Evolutionary conservation across 2,113 vertebrate species (phyloP), one percentile per base, ranked within the genome.

Genomic region (Halichoerus grypus): DNA sequence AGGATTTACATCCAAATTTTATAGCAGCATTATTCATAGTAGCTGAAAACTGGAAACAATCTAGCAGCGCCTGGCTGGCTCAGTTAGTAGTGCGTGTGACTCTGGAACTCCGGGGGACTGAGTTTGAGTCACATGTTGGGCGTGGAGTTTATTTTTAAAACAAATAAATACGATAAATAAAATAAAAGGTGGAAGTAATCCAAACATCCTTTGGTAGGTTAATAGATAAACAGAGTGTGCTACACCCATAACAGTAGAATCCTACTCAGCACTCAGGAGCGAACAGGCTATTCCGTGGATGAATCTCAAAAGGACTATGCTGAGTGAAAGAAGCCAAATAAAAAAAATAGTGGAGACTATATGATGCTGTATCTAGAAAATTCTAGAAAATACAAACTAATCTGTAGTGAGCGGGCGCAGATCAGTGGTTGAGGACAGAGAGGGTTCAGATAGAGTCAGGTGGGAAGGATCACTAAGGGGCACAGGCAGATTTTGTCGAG

Each of bases 201-300:
- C 42, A n/a, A 7, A 63, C 33, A n/a, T 59, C 61, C 42, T 3
- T 71, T 18, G 33, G 0, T 21, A 51, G 82, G 14, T 61, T 87
- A 51, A 26, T 16, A 55, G 46, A 22, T 53, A 51, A 80, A 86
- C 22, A 76, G 36, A 67, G 24, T 16, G 4, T 42, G 53, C n/a
- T 21, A 14, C 14, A 19, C 53, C 2, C 16, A 3, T 36, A 22
- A 16, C 12, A 22, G 0, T 21, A 8, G 82, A 33, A 0, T 55
- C 55, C n/a, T 36, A 16, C 55, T 95, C 18, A 4, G 57, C 57
- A 31, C 6, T 61, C 33, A 51, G 61, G 51, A 33, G 19, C 12
- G 51, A 80, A 31, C 13, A 12, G 59, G 13, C 26, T 6, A 53
- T 14, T 18, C 3, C 3, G 0, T 31, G 28, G 9, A 1, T 76